Evolutionary conservation across 1,140 invertebrate species (phyloP).

Genomic region (Aphidius gifuensis): DNA sequence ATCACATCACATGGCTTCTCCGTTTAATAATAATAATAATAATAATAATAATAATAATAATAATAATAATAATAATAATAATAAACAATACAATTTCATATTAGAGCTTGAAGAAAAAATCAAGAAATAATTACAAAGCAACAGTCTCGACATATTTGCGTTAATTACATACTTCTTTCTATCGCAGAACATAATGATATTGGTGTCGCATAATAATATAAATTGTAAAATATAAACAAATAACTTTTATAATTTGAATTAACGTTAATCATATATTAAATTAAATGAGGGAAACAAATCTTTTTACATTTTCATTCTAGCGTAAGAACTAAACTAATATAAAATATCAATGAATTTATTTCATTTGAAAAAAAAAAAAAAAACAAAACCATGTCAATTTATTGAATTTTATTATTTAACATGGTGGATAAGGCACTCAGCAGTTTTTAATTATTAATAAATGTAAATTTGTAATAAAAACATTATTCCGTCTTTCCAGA

Average conservation of each 20-base stretch:
- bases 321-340: no score
- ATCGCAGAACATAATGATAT: slow-evolving; percentile 8
- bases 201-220: slow-evolving; percentile 31
- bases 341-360: no score
- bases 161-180: background rate
- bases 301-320: no score
- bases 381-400: no score
- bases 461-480: no score
- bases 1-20: slow-evolving; percentile 19
- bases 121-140: slow-evolving; percentile 5
- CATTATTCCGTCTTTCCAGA: no score
- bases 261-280: slow-evolving; percentile 45
- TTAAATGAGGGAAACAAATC: slow-evolving; percentile 41
- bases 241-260: slow-evolving; percentile 44
- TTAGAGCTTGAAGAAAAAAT: background rate
- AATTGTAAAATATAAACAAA: slow-evolving; percentile 37
- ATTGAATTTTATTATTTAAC: no score
- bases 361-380: no score
- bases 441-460: no score
- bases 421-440: no score
- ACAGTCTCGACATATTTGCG: slow-evolving; percentile 2
- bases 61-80: background rate
- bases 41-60: background rate
- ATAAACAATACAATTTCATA: background rate
- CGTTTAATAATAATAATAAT: slow-evolving; percentile 7